These are phyloP conservation scores for Exocentrus adspersus DNA, from an alignment of 2,888 invertebrate species.

Conservation along the genomic window DNA sequence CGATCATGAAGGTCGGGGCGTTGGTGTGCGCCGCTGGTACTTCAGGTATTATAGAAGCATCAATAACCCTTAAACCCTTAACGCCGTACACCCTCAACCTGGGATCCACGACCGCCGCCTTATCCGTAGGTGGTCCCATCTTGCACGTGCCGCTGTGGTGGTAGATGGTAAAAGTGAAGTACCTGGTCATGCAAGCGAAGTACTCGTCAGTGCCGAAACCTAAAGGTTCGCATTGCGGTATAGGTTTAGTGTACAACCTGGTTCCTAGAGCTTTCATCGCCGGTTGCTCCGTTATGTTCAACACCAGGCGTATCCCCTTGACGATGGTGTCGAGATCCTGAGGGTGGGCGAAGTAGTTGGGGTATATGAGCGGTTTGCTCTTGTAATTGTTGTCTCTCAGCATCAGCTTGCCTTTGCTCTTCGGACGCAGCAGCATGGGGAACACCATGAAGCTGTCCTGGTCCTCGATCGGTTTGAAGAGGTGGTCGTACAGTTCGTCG, in stretches of 20 bases:
- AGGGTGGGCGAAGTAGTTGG: conserved; percentile 70
- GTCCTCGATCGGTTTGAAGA: conserved; percentile 58
- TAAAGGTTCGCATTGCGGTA: conserved; percentile 70
- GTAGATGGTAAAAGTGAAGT: conserved; percentile 76
- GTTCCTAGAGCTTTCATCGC: conserved; percentile 70
- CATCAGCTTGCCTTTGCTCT: conserved; percentile 69
- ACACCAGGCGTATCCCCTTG: conserved; percentile 70
- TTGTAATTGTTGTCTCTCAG: conserved; percentile 67
- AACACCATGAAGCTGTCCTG: conserved; percentile 64
- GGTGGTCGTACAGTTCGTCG: conserved; percentile 56
- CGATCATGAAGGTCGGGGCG: conserved; percentile 82
- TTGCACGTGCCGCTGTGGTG: conserved; percentile 76
- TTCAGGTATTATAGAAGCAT: conserved; percentile 83
- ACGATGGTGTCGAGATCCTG: conserved; percentile 73
- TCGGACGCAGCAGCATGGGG: conserved; percentile 69
- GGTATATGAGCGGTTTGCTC: conserved; percentile 69
- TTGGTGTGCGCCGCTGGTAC: conserved; percentile 82
- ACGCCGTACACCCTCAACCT: conserved; percentile 74
- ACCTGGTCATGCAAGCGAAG: conserved; percentile 74
- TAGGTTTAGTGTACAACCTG: conserved; percentile 69
- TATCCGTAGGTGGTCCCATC: conserved; percentile 70
- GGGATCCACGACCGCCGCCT: conserved; percentile 72
- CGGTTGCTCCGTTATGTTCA: conserved; percentile 69
- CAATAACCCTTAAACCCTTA: conserved; percentile 75
- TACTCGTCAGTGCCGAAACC: conserved; percentile 74